Evolutionary conservation across 2,113 vertebrate species (phyloP).

Genomic region (Parotia lawesii): DNA sequence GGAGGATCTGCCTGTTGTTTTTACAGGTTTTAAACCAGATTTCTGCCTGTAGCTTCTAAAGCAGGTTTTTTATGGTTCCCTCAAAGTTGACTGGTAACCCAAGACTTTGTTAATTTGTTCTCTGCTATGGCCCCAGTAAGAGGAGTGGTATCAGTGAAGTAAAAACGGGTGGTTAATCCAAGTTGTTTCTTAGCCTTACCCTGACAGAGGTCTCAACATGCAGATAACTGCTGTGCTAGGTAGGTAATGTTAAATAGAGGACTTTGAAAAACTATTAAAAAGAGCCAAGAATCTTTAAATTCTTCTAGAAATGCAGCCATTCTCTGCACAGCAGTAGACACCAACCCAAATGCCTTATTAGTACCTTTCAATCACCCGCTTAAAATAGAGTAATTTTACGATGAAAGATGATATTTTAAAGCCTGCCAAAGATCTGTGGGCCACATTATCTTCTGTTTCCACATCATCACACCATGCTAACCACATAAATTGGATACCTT

Average conservation of each 20-base stretch:
- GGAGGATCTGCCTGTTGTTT: neutral
- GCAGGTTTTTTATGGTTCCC: neutral
- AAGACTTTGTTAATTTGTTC: neutral
- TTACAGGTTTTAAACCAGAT: neutral
- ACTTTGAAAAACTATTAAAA: neutral
- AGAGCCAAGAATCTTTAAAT: neutral
- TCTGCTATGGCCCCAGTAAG: neutral
- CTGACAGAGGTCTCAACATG: neutral
- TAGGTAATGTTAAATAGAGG: neutral
- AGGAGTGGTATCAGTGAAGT: neutral
- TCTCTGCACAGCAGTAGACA: neutral
- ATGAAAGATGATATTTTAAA: slow-evolving; percentile 6
- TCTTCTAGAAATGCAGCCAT: neutral
- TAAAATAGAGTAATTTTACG: slow-evolving; percentile 7
- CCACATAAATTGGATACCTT: neutral
- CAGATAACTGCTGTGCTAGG: neutral
- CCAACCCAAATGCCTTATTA: neutral
- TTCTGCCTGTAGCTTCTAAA: neutral
- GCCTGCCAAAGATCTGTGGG: neutral
- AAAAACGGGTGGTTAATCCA: neutral
- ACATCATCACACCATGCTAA: neutral
- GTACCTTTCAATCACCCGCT: neutral
- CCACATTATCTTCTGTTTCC: slow-evolving; percentile 19
- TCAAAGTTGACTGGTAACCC: neutral
- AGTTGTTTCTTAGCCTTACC: neutral